phyloP scores from a whole-genome alignment of 2,888 invertebrate genomes.

The Ethmia dodecea region DNA sequence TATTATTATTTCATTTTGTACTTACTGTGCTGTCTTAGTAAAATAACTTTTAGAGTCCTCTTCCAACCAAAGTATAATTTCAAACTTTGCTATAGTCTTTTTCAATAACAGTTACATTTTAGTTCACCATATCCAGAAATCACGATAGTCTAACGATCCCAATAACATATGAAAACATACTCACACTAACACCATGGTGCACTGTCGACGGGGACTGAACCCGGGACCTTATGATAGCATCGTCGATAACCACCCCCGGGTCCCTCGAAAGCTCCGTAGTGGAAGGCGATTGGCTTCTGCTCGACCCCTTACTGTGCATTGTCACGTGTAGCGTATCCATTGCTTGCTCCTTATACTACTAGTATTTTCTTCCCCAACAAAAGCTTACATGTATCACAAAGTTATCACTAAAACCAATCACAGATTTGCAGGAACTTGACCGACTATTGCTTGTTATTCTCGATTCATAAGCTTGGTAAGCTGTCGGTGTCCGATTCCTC shows the following conservation, averaged over 20 bases:
- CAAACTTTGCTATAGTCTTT: too few relatives aligned
- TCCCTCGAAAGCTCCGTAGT: constrained; percentile 65
- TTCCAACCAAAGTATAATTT: too few relatives aligned
- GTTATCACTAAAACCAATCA: constrained; percentile 21
- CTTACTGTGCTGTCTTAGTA: too few relatives aligned
- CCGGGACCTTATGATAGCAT: constrained; percentile 61
- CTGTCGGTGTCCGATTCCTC: constrained; percentile 10
- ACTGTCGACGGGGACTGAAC: constrained; percentile 58
- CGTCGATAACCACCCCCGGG: constrained; percentile 59
- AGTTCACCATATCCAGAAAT: too few relatives aligned
- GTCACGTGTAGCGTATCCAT: constrained; percentile 68
- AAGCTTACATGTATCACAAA: constrained; percentile 7
- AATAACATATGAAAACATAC: background rate
- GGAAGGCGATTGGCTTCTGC: constrained; percentile 79
- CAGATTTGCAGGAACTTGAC: constrained; percentile 23
- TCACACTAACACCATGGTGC: constrained; percentile 14
- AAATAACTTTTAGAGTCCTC: too few relatives aligned
- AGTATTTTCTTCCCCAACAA: constrained; percentile 2
- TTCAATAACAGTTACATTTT: too few relatives aligned
- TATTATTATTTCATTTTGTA: too few relatives aligned
- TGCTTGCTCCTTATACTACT: constrained; percentile 2
- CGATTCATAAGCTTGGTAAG: constrained; percentile 19
- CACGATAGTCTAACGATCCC: too few relatives aligned
- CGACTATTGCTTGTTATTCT: constrained; percentile 14
- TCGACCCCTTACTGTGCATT: constrained; percentile 78